phyloP scores from a whole-genome alignment of 2,888 invertebrate genomes.

The Oligia fasciuncula region DNA sequence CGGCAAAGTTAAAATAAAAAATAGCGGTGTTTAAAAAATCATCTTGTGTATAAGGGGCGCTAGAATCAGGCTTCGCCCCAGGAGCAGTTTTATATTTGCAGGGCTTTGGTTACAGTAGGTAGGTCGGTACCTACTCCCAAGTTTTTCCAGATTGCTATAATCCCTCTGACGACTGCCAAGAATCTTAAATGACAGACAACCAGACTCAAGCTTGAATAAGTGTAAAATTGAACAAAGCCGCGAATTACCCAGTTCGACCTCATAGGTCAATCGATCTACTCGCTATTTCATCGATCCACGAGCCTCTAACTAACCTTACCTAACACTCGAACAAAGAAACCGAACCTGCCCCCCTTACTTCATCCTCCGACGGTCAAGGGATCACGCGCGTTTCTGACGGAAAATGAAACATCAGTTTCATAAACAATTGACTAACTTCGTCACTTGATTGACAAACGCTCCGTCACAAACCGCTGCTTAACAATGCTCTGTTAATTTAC shows the following conservation, averaged over 20 bases:
- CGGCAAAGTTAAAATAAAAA: no score
- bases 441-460: conserved; percentile 47
- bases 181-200: neutral
- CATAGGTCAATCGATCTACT: conserved; percentile 2
- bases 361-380: conserved; percentile 9
- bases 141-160: neutral
- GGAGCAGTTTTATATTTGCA: neutral
- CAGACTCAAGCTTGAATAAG: neutral
- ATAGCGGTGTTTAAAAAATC: no score
- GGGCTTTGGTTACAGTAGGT: neutral
- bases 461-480: conserved; percentile 53
- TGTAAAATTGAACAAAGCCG: neutral
- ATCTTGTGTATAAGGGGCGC: neutral
- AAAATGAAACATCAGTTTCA: conserved; percentile 47
- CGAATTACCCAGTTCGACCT: neutral
- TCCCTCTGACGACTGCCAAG: neutral
- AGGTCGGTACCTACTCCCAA: neutral
- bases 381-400: conserved; percentile 42
- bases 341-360: conserved; percentile 22
- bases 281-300: neutral
- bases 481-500: conserved; percentile 24
- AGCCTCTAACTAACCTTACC: conserved; percentile 7
- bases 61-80: neutral
- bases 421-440: conserved; percentile 49
- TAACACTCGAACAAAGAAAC: neutral